Evolutionary conservation across 2,888 invertebrate species (phyloP).

Genomic region (Hypselothyrea guttata): DNA sequence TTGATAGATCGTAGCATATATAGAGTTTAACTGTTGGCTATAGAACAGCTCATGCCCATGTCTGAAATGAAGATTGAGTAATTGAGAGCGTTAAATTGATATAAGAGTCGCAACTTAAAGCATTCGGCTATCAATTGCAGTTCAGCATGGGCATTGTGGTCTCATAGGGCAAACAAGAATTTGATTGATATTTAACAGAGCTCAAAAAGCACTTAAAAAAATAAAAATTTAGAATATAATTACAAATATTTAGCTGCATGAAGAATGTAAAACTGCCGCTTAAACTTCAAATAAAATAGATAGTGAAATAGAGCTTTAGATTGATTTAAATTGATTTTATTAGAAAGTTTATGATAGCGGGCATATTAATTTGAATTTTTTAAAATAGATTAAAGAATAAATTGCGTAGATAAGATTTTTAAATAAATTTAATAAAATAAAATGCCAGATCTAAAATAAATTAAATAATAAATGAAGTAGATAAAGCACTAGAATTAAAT

Average conservation of each 20-base stretch:
- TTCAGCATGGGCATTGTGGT: neutral
- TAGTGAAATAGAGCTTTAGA: neutral
- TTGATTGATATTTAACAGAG: neutral
- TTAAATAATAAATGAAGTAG: too few species aligned
- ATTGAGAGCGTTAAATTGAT: conserved; percentile 27
- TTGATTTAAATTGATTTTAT: too few species aligned
- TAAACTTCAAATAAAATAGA: neutral
- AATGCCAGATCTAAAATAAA: too few species aligned
- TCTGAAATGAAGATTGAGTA: conserved; percentile 40
- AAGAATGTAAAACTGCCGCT: neutral
- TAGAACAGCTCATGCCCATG: conserved; percentile 21
- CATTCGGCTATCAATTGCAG: neutral
- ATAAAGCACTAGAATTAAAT: too few species aligned
- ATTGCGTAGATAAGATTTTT: too few species aligned
- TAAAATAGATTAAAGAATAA: too few species aligned
- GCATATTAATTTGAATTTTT: too few species aligned
- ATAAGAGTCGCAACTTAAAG: neutral
- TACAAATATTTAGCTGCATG: neutral
- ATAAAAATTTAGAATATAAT: too few species aligned
- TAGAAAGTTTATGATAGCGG: too few species aligned
- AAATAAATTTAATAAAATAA: too few species aligned
- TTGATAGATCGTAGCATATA: conserved; percentile 10
- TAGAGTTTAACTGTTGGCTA: conserved; percentile 1
- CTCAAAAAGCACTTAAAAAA: too few species aligned
- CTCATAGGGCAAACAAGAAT: neutral